Evolutionary conservation across 2,797 vertebrate species (phyloP), one percentile per base, ranked within the genome.

Genomic region (Benthosema pterotum): DNA sequence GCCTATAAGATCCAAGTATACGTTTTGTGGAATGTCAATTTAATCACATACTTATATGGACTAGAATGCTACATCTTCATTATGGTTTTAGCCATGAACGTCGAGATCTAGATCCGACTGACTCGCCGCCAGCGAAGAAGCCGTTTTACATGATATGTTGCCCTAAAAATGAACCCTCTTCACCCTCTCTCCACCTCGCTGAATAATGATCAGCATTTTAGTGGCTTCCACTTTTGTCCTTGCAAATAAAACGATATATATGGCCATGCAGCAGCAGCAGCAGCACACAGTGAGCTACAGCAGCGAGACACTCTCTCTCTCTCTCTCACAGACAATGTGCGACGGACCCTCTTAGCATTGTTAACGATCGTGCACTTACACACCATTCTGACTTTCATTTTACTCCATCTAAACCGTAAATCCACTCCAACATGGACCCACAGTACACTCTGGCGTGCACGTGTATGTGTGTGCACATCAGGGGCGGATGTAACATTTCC

Each of bases 211-310:
- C 57, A 78, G 70, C 84, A 65, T 80, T 85, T 90, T 89, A 92
- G 87, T 81, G 78, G 81, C 82, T 85, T 87, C 85, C 77, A 38
- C 87, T 86, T 88, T 90, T 87, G 92, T 93, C 91, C 92, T 93
- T 90, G 85, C 87, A 91, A 90, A 92, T 93, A 92, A 93, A 93
- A 92, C 83, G 90, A 91, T 93, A 92, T 93, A 92, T 93, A 93
- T 88, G 88, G 76, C 86, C 81, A n/a, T n/a, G n/a, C n/a, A n/a
- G n/a, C n/a, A n/a, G n/a, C n/a, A n/a, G n/a, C n/a, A n/a, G n/a
- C n/a, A 55, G 54, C 78, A 70, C 66, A 74, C 47, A 57, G 76
- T 64, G 78, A 72, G 72, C 74, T 59, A 7, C 72, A 52, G 73
- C 72, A 52, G 73, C 2, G 74, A 68, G 77, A 73, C 79, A 83